Conservation (phyloP, 2,113 vertebrate genomes). For the Hydrochoerus hydrochaeris region DNA sequence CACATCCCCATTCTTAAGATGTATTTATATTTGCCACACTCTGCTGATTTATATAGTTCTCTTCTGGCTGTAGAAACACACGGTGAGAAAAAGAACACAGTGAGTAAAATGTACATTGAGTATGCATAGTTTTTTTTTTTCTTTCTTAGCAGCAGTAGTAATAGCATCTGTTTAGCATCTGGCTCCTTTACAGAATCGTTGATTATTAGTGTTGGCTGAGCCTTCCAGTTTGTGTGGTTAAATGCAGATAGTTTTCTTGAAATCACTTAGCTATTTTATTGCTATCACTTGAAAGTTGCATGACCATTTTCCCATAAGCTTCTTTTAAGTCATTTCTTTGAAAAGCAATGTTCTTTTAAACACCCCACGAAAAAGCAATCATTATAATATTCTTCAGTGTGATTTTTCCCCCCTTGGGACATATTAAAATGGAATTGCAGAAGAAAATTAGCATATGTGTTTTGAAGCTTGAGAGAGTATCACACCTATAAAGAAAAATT, state of each 20-base stretch:
- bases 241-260: conserved; percentile 34
- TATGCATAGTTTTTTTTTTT: neutral
- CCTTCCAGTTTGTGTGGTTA: neutral
- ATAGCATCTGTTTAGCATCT: conserved; percentile 12
- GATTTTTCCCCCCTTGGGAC: neutral
- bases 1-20: neutral
- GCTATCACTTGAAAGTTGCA: conserved; percentile 12
- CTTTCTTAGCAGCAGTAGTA: neutral
- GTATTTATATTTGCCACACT: neutral
- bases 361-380: conserved; percentile 1
- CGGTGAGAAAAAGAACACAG: neutral
- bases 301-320: conserved; percentile 34
- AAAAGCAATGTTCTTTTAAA: conserved; percentile 49
- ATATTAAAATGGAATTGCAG: conserved; percentile 52
- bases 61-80: neutral
- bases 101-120: neutral
- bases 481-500: conserved; percentile 50
- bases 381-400: conserved; percentile 30
- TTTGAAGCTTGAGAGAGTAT: neutral
- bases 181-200: neutral
- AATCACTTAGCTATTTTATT: conserved; percentile 31
- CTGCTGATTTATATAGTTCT: conserved; percentile 3
- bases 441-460: conserved; percentile 48
- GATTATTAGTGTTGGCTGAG: neutral
- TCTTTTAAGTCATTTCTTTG: conserved; percentile 53